A percentile compares a stretch with the other conserved stretches of the same genome.
These are phyloP conservation scores for Stegana nigrithorax DNA, from an alignment of 2,888 invertebrate species.

Conservation along the genomic window DNA sequence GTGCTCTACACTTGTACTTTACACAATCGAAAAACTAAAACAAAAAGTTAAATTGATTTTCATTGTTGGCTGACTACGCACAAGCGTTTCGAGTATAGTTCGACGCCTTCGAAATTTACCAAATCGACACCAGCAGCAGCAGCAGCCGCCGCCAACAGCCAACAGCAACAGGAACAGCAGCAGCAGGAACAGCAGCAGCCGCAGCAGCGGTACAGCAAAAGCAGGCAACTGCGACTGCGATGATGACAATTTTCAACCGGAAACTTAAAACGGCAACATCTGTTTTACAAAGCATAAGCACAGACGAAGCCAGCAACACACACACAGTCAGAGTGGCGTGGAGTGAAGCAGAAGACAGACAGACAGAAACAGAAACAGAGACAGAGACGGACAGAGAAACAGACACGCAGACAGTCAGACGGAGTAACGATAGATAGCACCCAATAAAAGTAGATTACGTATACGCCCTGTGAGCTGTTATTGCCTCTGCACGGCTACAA, in stretches of 20 bases:
- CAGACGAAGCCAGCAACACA: neutral
- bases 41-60: conserved; percentile 19
- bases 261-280: conserved; percentile 20
- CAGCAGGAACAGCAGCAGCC: neutral
- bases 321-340: neutral
- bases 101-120: conserved; percentile 15
- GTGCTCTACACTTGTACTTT: neutral
- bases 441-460: conserved; percentile 15
- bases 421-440: conserved; percentile 1
- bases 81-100: neutral
- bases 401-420: neutral
- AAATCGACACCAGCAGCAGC: neutral
- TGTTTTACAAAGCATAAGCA: conserved; percentile 7
- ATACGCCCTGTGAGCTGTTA: neutral
- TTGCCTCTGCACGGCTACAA: too few relatives aligned
- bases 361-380: neutral
- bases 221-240: neutral
- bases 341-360: neutral
- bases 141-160: neutral
- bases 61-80: conserved; percentile 19
- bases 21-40: conserved; percentile 14
- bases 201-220: neutral
- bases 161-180: neutral
- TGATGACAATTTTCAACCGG: conserved; percentile 13
- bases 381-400: neutral